phyloP scores from a whole-genome alignment of 2,113 vertebrate species.

The Ptilonorhynchus violaceus region DNA sequence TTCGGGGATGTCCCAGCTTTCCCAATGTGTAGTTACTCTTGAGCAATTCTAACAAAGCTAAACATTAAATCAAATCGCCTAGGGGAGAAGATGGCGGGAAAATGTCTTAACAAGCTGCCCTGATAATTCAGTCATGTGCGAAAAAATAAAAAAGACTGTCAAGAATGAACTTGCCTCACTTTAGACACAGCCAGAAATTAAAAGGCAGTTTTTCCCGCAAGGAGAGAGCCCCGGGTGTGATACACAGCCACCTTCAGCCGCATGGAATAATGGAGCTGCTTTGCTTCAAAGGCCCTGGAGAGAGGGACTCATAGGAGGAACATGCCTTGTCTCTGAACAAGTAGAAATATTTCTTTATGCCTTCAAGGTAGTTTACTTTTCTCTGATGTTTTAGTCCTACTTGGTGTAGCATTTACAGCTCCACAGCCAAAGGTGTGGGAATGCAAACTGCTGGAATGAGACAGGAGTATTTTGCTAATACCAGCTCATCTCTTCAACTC shows the following conservation, averaged over 20 bases:
- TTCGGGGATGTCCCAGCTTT: not conserved
- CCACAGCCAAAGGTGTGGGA: not conserved
- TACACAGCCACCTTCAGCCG: not conserved
- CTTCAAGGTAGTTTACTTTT: not conserved
- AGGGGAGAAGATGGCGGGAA: not conserved
- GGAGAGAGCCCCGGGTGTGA: not conserved
- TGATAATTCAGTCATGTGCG: not conserved
- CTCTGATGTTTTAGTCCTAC: not conserved
- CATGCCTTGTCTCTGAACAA: not conserved
- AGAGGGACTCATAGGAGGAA: not conserved
- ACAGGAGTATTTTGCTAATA: not conserved
- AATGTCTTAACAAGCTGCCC: not conserved
- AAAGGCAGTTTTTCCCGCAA: not conserved
- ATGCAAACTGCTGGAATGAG: not conserved
- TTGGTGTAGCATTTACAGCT: not conserved
- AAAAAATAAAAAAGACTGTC: not conserved
- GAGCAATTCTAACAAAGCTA: not conserved
- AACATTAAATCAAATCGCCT: not conserved
- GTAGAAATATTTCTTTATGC: not conserved
- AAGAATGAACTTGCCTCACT: not conserved
- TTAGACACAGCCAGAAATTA: not conserved
- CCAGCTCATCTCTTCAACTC: not conserved
- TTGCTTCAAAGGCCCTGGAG: not conserved
- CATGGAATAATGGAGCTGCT: not conserved
- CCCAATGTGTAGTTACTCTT: not conserved